Evolutionary conservation across 2,888 invertebrate species (phyloP).

Genomic region (Sarcophaga caerulescens): DNA sequence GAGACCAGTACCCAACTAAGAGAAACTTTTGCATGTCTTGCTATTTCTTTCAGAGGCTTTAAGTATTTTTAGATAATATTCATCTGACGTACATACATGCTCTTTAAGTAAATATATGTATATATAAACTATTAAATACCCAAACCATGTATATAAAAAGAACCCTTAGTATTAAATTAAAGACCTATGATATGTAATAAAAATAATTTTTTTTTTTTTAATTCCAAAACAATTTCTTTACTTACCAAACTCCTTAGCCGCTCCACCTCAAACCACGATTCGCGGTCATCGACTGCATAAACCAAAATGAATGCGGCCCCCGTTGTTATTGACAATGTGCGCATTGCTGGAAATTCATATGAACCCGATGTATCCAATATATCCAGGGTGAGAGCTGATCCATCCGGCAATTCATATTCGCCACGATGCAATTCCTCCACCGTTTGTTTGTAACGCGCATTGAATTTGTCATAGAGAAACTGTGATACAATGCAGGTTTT

Average conservation of each 20-base stretch:
- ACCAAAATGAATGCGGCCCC: conserved; percentile 89
- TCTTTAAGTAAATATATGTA: too few relatives aligned
- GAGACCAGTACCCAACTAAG: too few relatives aligned
- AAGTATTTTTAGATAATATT: too few relatives aligned
- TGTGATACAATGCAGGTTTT: conserved; percentile 85
- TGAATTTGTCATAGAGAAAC: conserved; percentile 84
- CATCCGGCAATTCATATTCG: conserved; percentile 80
- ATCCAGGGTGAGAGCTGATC: conserved; percentile 84
- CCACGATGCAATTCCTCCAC: conserved; percentile 85
- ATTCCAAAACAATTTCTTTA: background rate
- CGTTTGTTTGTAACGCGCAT: conserved; percentile 84
- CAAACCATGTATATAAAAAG: too few relatives aligned
- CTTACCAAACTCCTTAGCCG: conserved; percentile 82
- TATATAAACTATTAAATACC: too few relatives aligned
- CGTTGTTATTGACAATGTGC: conserved; percentile 87
- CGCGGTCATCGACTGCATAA: conserved; percentile 84
- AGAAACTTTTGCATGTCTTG: too few relatives aligned
- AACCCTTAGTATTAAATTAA: too few relatives aligned
- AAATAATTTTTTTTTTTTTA: too few relatives aligned
- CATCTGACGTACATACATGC: too few relatives aligned
- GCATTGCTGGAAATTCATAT: conserved; percentile 88
- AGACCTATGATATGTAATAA: too few relatives aligned
- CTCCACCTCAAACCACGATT: conserved; percentile 83
- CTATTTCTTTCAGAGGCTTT: too few relatives aligned
- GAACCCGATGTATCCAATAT: conserved; percentile 88